These are phyloP conservation scores for Mesorhabditis spiculigera DNA, from an alignment of 2,888 invertebrate genomes.

Conservation along the genomic window DNA sequence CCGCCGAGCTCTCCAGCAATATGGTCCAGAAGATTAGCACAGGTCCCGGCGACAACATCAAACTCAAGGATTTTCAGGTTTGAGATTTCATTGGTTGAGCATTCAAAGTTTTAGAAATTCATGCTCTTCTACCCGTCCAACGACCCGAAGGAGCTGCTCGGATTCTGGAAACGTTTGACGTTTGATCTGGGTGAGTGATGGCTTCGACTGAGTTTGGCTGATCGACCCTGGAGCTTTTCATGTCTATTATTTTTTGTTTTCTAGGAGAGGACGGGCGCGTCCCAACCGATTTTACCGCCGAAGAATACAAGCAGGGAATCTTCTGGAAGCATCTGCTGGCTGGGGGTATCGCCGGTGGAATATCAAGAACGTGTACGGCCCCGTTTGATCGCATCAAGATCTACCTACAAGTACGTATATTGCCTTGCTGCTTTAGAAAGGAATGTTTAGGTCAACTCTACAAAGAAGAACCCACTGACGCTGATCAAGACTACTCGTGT, in stretches of 20 bases:
- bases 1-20: background rate
- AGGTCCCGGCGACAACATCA: background rate
- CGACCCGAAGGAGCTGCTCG: constrained; percentile 85
- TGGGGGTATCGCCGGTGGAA: constrained; percentile 91
- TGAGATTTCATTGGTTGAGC: constrained; percentile 15
- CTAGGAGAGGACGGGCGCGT: constrained; percentile 90
- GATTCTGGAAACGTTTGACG: constrained; percentile 87
- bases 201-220: background rate
- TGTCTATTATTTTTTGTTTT: constrained; percentile 26
- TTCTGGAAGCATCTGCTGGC: constrained; percentile 96
- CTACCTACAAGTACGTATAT: constrained; percentile 79
- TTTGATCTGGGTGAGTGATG: constrained; percentile 15
- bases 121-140: constrained; percentile 84
- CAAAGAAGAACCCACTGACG: constrained; percentile 51
- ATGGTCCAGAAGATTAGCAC: background rate
- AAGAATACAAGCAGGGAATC: constrained; percentile 83
- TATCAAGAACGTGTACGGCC: constrained; percentile 92
- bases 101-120: constrained; percentile 92
- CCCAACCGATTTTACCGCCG: constrained; percentile 94
- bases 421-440: background rate
- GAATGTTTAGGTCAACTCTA: constrained; percentile 73
- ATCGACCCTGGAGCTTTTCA: background rate
- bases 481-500: constrained; percentile 27
- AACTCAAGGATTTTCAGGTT: background rate
- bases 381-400: constrained; percentile 95